A percentile compares a stretch with the other conserved stretches of the same genome.
These are phyloP conservation scores for Alligator mississippiensis DNA, from an alignment of 2,113 vertebrate genomes.

Conservation along the genomic window DNA sequence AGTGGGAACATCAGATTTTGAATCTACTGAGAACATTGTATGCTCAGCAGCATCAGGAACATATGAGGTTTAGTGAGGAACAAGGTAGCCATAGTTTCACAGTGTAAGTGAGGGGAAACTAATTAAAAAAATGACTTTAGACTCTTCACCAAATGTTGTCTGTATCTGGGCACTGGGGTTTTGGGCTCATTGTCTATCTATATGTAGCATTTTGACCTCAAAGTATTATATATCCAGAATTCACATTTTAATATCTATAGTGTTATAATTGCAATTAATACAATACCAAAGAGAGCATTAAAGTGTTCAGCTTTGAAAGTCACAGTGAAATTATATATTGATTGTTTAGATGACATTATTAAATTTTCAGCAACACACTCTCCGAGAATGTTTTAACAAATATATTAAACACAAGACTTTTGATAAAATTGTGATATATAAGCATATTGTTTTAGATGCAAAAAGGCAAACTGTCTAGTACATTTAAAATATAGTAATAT, in stretches of 20 bases:
- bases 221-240: not conserved
- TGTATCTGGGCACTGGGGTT: not conserved
- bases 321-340: constrained; percentile 72
- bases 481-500: constrained; percentile 34
- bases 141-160: not conserved
- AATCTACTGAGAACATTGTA: not conserved
- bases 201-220: not conserved
- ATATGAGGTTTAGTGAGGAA: not conserved
- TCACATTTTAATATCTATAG: not conserved
- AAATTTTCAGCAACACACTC: constrained; percentile 53
- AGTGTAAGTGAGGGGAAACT: not conserved
- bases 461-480: constrained; percentile 39
- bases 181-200: not conserved
- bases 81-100: not conserved
- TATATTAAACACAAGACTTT: constrained; percentile 56
- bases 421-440: constrained; percentile 38
- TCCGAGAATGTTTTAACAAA: constrained; percentile 44
- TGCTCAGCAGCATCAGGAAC: not conserved
- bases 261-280: constrained; percentile 51
- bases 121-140: not conserved
- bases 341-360: constrained; percentile 60
- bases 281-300: constrained; percentile 23
- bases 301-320: constrained; percentile 54
- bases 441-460: constrained; percentile 36
- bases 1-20: not conserved